Evolutionary conservation across 2,797 vertebrate species (phyloP).

Genomic region (Heteromormyrus szaboi): DNA sequence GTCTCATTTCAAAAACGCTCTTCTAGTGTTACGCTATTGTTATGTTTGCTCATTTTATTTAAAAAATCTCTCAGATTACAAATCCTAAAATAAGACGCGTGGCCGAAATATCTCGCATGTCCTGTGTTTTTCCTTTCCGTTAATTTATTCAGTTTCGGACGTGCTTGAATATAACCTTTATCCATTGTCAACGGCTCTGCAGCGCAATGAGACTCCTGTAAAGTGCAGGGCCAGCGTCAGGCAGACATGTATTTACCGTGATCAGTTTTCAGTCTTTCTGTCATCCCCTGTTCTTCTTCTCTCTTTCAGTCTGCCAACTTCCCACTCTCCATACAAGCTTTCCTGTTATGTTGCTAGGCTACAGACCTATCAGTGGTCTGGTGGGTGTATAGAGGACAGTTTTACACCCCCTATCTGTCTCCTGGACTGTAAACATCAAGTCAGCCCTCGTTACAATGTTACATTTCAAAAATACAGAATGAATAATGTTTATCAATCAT

Average conservation of each 20-base stretch:
- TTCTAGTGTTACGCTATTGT: neutral
- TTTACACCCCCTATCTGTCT: constrained; percentile 13
- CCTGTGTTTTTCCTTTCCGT: neutral
- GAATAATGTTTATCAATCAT: neutral
- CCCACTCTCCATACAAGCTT: constrained; percentile 41
- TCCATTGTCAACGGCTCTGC: neutral
- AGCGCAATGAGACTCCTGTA: neutral
- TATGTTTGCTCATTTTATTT: neutral
- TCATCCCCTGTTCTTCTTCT: neutral
- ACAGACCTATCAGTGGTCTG: constrained; percentile 38
- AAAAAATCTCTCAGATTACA: neutral
- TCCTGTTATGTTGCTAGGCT: constrained; percentile 43
- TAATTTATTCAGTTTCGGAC: neutral
- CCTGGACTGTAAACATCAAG: constrained; percentile 7
- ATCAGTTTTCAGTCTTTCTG: neutral
- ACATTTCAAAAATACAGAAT: neutral
- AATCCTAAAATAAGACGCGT: neutral
- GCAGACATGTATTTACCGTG: neutral
- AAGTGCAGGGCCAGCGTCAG: neutral
- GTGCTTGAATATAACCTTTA: neutral
- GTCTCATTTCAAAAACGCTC: neutral
- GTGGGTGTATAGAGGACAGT: constrained; percentile 45
- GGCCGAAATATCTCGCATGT: neutral
- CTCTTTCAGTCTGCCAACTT: constrained; percentile 38
- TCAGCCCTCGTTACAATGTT: neutral